Percentiles rank a stretch among this genome's conserved stretches.
phyloP scores from a whole-genome alignment of 2,797 vertebrate genomes.

The Catostomus latipinnis region DNA sequence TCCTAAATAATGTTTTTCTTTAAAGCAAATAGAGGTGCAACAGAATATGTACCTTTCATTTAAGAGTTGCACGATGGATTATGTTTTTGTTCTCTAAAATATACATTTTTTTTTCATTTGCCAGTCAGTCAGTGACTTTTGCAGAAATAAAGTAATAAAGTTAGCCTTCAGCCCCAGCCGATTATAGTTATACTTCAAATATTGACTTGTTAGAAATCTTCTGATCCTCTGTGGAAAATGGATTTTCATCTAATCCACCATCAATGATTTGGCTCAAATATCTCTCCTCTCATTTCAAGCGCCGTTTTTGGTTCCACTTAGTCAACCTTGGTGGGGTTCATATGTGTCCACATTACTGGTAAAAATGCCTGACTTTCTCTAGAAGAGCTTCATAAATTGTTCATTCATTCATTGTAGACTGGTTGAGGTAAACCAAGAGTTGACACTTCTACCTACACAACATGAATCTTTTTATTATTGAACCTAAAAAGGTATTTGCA shows the following conservation, averaged over 20 bases:
- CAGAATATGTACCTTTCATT: too few species aligned
- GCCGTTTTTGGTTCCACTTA: background rate
- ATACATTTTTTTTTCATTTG: background rate
- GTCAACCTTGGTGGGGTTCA: background rate
- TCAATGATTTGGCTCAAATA: conserved; percentile 29
- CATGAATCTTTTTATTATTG: background rate
- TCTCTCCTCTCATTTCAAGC: conserved; percentile 5
- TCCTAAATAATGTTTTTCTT: too few species aligned
- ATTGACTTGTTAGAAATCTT: conserved; percentile 19
- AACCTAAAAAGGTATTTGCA: background rate
- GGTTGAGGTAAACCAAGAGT: background rate
- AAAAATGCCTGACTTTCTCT: background rate
- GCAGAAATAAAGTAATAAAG: conserved; percentile 1
- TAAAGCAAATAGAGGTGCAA: too few species aligned
- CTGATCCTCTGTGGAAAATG: conserved; percentile 13
- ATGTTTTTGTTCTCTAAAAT: too few species aligned
- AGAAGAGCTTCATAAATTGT: background rate
- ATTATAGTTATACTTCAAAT: conserved; percentile 11
- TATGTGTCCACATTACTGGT: too few species aligned
- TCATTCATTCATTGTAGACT: background rate
- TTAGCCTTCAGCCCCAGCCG: background rate
- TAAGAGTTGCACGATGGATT: too few species aligned
- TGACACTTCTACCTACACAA: background rate
- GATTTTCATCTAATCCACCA: conserved; percentile 38
- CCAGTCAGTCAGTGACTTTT: background rate